Conservation (phyloP, 1,140 invertebrate species). For the Muscidifurax raptorellus region DNA sequence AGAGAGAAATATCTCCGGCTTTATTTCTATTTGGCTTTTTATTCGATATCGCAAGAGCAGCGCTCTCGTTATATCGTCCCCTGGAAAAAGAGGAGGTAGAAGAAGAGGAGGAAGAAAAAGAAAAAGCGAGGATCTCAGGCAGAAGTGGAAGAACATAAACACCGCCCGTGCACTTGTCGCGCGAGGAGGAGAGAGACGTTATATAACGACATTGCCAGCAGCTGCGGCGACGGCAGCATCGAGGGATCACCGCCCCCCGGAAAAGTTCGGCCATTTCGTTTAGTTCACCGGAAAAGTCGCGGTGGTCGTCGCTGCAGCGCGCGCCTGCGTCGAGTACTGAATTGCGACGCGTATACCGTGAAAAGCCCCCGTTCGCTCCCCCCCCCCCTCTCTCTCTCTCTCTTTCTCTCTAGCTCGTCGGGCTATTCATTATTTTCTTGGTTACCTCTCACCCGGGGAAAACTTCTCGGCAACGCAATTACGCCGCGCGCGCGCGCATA, state of each 20-base stretch:
- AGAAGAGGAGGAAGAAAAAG: conserved; percentile 45
- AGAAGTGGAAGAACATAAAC: conserved; percentile 52
- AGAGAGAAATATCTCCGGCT: conserved; percentile 48
- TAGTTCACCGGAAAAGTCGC: conserved; percentile 51
- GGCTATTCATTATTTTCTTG: conserved; percentile 74
- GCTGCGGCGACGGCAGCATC: not conserved
- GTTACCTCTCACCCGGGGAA: conserved; percentile 73
- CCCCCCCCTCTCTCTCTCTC: conserved; percentile 53
- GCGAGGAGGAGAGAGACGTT: not conserved
- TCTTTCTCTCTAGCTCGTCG: conserved; percentile 39
- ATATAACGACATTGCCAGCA: conserved; percentile 26
- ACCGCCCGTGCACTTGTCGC: conserved; percentile 48
- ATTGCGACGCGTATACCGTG: conserved; percentile 32
- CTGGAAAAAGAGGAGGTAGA: conserved; percentile 32
- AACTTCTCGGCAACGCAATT: conserved; percentile 76
- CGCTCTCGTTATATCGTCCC: conserved; percentile 52
- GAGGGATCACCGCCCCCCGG: conserved; percentile 33
- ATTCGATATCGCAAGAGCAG: conserved; percentile 63
- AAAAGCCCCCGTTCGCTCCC: conserved; percentile 60
- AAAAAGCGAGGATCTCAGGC: not conserved
- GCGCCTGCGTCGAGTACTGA: conserved; percentile 29
- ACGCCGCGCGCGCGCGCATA: conserved; percentile 64
- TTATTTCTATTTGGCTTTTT: conserved; percentile 57
- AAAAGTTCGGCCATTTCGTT: conserved; percentile 53
- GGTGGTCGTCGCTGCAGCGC: not conserved